These are phyloP conservation scores for Nephrocerus scutellatus DNA, from an alignment of 2,888 invertebrate genomes.

Conservation along the genomic window DNA sequence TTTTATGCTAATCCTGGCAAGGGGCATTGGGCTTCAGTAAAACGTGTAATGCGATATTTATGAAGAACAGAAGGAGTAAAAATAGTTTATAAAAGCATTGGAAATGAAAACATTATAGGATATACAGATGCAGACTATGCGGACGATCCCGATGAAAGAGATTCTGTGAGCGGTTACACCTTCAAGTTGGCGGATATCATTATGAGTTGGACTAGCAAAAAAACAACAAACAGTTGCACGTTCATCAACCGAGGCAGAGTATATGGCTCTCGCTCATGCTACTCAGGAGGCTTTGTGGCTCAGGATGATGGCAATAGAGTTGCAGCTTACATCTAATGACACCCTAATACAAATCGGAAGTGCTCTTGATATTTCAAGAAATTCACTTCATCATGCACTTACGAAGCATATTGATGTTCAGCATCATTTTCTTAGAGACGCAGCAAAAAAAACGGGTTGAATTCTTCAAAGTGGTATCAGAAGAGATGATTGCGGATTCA, in stretches of 20 bases:
- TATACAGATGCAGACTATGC: conserved; percentile 4
- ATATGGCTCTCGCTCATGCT: conserved; percentile 11
- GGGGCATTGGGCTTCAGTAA: conserved; percentile 10
- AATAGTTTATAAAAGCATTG: conserved; percentile 6
- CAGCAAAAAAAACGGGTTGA: conserved; percentile 2
- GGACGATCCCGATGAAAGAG: neutral
- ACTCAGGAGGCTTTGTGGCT: conserved; percentile 12
- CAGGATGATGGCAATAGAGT: conserved; percentile 6
- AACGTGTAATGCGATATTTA: conserved; percentile 9
- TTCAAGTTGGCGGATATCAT: conserved; percentile 6
- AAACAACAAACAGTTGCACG: conserved; percentile 13
- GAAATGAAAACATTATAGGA: conserved; percentile 3
- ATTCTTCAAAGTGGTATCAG: conserved; percentile 10
- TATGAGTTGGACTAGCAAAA: conserved; percentile 10
- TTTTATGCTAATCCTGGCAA: conserved; percentile 8
- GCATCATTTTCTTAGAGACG: conserved; percentile 7
- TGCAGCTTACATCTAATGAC: conserved; percentile 6
- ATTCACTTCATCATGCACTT: conserved; percentile 7
- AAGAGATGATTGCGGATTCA: conserved; percentile 4
- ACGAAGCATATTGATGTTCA: conserved; percentile 9
- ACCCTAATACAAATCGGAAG: conserved; percentile 7
- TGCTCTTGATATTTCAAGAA: conserved; percentile 8
- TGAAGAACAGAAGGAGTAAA: conserved; percentile 1
- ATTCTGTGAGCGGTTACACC: conserved; percentile 1
- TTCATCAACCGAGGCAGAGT: conserved; percentile 14